Conservation (phyloP, 2,113 vertebrate species). For the Calyptomena viridis region DNA sequence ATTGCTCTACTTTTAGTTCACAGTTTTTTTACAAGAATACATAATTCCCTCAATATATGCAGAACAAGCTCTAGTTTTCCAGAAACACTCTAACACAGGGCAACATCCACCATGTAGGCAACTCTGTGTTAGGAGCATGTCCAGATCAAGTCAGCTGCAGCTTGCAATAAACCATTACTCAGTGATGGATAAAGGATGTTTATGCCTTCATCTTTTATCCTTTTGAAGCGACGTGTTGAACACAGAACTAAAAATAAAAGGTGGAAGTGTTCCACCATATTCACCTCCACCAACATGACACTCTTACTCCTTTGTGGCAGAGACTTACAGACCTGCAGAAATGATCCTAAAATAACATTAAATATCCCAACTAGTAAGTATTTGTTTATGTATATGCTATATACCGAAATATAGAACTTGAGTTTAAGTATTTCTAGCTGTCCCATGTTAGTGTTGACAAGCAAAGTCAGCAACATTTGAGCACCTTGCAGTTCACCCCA, state of each 20-base stretch:
- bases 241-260: neutral
- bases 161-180: neutral
- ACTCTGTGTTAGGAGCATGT: neutral
- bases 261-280: neutral
- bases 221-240: neutral
- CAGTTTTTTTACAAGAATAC: neutral
- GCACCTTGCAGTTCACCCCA: neutral
- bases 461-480: neutral
- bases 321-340: neutral
- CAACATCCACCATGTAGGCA: fast-evolving
- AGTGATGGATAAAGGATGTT: neutral
- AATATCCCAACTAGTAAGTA: neutral
- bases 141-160: neutral
- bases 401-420: neutral
- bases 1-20: neutral
- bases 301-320: neutral
- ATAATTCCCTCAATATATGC: fast-evolving
- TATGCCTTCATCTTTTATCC: neutral
- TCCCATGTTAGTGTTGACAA: neutral
- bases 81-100: neutral
- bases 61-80: neutral
- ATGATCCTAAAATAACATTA: neutral
- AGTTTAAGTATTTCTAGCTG: neutral
- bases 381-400: neutral
- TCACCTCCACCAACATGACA: neutral